phyloP scores from a whole-genome alignment of 2,888 invertebrate genomes.

The Aphodius granarius region DNA sequence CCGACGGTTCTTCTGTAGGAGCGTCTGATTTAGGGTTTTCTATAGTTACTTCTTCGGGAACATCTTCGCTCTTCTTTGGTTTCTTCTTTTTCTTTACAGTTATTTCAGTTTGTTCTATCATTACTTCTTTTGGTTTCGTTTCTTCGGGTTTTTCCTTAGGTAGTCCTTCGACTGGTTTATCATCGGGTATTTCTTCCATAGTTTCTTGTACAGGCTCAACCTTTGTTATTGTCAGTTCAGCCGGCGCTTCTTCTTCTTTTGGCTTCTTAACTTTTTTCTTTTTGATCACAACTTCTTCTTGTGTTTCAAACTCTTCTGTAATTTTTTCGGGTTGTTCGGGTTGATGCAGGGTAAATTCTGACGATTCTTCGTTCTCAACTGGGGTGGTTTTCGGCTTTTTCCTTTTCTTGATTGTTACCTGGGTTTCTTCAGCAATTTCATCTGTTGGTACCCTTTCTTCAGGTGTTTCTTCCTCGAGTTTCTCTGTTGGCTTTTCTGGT shows the following conservation, averaged over 20 bases:
- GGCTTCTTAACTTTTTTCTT: slow-evolving; percentile 42
- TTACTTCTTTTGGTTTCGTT: slow-evolving; percentile 27
- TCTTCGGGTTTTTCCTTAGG: slow-evolving; percentile 43
- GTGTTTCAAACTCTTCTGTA: slow-evolving; percentile 54
- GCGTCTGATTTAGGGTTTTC: slow-evolving; percentile 27
- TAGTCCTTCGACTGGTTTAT: slow-evolving; percentile 43
- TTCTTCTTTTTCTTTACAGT: slow-evolving; percentile 41
- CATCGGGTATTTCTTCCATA: slow-evolving; percentile 35
- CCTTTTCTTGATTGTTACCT: slow-evolving; percentile 45
- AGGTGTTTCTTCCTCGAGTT: slow-evolving; percentile 38
- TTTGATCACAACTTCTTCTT: slow-evolving; percentile 50
- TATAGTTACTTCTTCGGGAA: slow-evolving; percentile 38
- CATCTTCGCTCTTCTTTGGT: slow-evolving; percentile 39
- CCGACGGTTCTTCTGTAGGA: slow-evolving; percentile 37
- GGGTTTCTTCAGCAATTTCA: slow-evolving; percentile 32
- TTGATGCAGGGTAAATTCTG: slow-evolving; percentile 40
- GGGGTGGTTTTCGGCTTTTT: slow-evolving; percentile 36
- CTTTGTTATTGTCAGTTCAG: slow-evolving; percentile 54
- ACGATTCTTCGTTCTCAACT: slow-evolving; percentile 32
- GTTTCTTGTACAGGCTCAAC: slow-evolving; percentile 49
- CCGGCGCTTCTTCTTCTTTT: slow-evolving; percentile 40
- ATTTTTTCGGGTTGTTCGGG: slow-evolving; percentile 37
- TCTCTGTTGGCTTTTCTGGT: slow-evolving; percentile 32
- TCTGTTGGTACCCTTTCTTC: slow-evolving; percentile 51
- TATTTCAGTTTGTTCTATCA: slow-evolving; percentile 40